A percentile compares a stretch with the other conserved stretches of the same genome.
These are phyloP conservation scores for Hirundo rustica DNA, from an alignment of 2,797 vertebrate species.

Conservation along the genomic window DNA sequence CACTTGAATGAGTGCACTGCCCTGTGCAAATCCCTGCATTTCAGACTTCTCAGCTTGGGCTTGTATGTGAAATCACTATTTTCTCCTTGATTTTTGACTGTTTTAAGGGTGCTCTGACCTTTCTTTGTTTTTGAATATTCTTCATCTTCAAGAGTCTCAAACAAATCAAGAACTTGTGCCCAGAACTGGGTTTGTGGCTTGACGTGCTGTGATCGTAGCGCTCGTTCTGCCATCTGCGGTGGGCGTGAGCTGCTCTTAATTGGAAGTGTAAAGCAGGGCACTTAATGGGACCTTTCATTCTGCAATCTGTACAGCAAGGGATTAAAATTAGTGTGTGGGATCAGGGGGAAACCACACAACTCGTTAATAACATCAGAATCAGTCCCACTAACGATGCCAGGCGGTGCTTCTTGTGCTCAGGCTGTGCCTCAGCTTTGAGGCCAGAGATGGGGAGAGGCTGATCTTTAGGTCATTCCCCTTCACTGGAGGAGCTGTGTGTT, in stretches of 20 bases:
- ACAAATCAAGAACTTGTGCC: background rate
- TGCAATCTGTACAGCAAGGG: background rate
- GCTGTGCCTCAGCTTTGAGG: background rate
- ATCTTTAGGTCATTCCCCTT: background rate
- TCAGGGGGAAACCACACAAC: background rate
- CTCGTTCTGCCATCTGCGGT: slow-evolving; percentile 30
- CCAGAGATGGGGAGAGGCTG: background rate
- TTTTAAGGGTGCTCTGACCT: background rate
- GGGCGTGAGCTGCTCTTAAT: slow-evolving; percentile 28
- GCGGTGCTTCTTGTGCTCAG: background rate
- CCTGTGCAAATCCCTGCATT: background rate
- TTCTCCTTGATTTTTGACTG: background rate
- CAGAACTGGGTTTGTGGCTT: background rate
- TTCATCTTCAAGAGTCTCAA: background rate
- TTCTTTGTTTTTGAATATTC: background rate
- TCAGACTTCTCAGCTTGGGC: background rate
- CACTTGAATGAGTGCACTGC: background rate
- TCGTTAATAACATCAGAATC: background rate
- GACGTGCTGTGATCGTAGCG: fast-evolving
- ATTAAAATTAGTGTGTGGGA: background rate
- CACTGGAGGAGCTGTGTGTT: background rate
- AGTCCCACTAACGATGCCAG: fast-evolving
- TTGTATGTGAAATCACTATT: background rate
- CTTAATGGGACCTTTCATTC: slow-evolving; percentile 15
- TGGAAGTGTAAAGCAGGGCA: slow-evolving; percentile 10